phyloP scores from a whole-genome alignment of 2,888 invertebrate genomes.

The Brachycybe producta region DNA sequence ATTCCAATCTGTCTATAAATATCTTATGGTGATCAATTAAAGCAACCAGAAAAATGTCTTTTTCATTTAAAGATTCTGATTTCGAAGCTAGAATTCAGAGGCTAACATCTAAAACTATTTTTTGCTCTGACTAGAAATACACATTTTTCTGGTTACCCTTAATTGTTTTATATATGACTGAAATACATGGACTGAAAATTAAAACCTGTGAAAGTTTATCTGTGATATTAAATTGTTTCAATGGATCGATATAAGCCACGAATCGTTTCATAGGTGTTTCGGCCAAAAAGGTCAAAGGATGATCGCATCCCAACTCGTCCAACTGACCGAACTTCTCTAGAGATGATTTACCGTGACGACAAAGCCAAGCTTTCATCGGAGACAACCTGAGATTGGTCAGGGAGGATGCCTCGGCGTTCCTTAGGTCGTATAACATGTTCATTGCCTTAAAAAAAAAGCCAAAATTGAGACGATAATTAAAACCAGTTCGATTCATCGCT shows the following conservation, averaged over 20 bases:
- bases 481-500: too few species aligned
- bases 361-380: conserved; percentile 81
- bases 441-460: conserved; percentile 50
- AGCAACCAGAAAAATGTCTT: too few species aligned
- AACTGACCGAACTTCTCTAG: conserved; percentile 68
- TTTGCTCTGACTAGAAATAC: too few species aligned
- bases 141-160: too few species aligned
- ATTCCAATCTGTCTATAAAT: conserved; percentile 19
- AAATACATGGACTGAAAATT: conserved; percentile 2
- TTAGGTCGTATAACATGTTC: conserved; percentile 73
- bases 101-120: too few species aligned
- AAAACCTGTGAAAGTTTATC: conserved; percentile 86
- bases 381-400: conserved; percentile 66
- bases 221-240: conserved; percentile 69
- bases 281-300: conserved; percentile 69
- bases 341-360: conserved; percentile 69
- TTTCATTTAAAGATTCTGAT: too few species aligned
- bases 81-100: too few species aligned
- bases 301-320: conserved; percentile 45
- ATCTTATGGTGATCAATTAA: too few species aligned
- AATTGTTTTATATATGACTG: too few species aligned
- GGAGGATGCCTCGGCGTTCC: conserved; percentile 61
- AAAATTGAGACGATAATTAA: background rate
- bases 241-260: conserved; percentile 87
- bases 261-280: conserved; percentile 78